These are phyloP conservation scores for Takifugu ocellatus DNA, from an alignment of 2,797 vertebrate genomes.

Conservation along the genomic window DNA sequence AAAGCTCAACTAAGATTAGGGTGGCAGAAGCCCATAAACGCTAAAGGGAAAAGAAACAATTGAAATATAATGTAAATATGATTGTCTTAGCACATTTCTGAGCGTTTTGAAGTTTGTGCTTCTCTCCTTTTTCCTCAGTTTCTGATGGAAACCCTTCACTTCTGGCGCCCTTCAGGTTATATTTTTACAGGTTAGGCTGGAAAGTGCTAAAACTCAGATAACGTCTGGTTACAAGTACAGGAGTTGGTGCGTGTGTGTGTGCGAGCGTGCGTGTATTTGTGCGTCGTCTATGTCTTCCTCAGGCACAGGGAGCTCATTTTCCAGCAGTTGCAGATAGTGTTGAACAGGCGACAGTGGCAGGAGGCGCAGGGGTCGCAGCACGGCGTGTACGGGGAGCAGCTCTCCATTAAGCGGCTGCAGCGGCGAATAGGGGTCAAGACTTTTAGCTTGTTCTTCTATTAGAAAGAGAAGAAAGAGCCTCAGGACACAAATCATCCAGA, in stretches of 20 bases:
- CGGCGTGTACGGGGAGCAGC: constrained; percentile 78
- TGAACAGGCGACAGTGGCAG: constrained; percentile 93
- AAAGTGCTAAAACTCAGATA: too few relatives aligned
- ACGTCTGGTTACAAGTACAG: not conserved
- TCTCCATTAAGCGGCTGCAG: constrained; percentile 83
- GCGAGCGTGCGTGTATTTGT: not conserved
- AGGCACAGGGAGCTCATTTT: constrained; percentile 75
- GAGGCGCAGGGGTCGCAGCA: constrained; percentile 90
- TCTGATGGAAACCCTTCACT: too few relatives aligned
- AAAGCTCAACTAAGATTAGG: too few relatives aligned
- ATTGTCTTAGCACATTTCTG: constrained; percentile 18
- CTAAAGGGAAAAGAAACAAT: not conserved
- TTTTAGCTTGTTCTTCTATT: constrained; percentile 42
- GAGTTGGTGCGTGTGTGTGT: not conserved
- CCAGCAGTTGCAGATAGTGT: constrained; percentile 88
- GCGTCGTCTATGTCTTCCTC: constrained; percentile 55
- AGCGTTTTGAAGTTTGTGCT: too few relatives aligned
- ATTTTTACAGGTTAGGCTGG: too few relatives aligned
- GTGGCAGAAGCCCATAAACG: too few relatives aligned
- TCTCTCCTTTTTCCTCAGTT: too few relatives aligned
- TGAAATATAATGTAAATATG: not conserved
- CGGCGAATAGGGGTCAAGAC: constrained; percentile 64
- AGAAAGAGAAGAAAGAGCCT: constrained; percentile 3
- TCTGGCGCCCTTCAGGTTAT: too few relatives aligned
- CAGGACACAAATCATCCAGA: too few relatives aligned